phyloP scores from a whole-genome alignment of 1,140 invertebrate species.

The Lasioglossum albipes region DNA sequence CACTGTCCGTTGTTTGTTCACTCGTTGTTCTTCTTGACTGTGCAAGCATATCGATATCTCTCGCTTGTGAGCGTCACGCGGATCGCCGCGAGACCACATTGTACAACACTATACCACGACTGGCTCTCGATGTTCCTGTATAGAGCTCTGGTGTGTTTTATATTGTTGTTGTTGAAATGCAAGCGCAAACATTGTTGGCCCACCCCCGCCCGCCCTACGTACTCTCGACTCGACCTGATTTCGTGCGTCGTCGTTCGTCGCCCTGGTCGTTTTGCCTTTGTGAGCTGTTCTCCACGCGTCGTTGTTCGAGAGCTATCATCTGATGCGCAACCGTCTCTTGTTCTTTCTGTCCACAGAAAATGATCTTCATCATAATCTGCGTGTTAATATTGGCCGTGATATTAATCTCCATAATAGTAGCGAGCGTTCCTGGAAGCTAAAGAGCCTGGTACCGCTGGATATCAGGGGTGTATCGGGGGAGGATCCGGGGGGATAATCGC shows the following conservation, averaged over 20 bases:
- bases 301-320: not conserved
- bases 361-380: constrained; percentile 91
- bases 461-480: constrained; percentile 3
- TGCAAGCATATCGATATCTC: not conserved
- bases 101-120: no score
- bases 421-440: constrained; percentile 74
- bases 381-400: constrained; percentile 81
- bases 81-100: not conserved
- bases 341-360: constrained; percentile 90
- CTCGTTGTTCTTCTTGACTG: not conserved
- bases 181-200: no score
- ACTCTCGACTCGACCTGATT: constrained; percentile 7
- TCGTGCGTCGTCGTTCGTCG: not conserved
- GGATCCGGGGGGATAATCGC: no score
- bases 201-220: no score
- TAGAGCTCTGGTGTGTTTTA: constrained; percentile 1
- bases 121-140: not conserved
- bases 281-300: not conserved
- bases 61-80: not conserved
- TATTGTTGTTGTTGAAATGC: no score
- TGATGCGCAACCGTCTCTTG: constrained; percentile 29
- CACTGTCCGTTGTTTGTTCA: not conserved
- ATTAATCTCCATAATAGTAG: constrained; percentile 77
- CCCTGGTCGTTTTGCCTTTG: not conserved
- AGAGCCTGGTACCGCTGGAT: constrained; percentile 48